Evolutionary conservation across 2,113 vertebrate genomes (phyloP), one percentile per base, ranked within the genome.

Genomic region (Laterallus jamaicensis): DNA sequence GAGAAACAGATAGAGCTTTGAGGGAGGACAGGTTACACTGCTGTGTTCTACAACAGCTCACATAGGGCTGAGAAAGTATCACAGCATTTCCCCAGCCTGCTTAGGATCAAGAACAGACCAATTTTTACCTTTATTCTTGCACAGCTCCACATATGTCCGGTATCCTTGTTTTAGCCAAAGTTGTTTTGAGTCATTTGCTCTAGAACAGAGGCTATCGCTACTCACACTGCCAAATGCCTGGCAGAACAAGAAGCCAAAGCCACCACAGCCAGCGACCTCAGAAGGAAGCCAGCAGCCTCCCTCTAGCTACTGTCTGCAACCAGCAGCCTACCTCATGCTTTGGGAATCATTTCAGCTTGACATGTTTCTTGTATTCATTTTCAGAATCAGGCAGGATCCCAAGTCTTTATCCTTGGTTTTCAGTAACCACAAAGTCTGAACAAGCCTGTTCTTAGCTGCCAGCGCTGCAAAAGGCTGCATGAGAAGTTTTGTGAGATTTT

Each of bases 21-120:
- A 77, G 16, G 25, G 12, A 82, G 24, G 15, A 66, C 0, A 1
- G 17, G 52, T 28, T 67, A 58, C 17, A 28, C 25, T 37, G 19
- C 15, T 55, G 11, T 66, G 4, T 9, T 50, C 79, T 59, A 20
- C 35, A 81, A 55, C 60, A 88, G 60, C 37, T 86, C 63, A 59
- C 0, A 0, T 2, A 39, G 29, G 8, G 50, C 21, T 66, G 18
- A 82, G 78, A 59, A 8, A 59, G 7, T 15, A 66, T 4, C 50
- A 69, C 29, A 69, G 18, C 28, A 81, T 40, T 77, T 81, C 55
- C 60, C 47, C 9, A 3, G 75, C 47, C 55, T 52, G 28, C 64
- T 88, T 9, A 47, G 22, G 28, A 75, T 44, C 37, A 59, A 15
- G 14, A 55, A 4, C 0, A 54, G 15, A 44, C 17, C 68, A 58